These are phyloP conservation scores for Clamator glandarius DNA, from an alignment of 2,797 vertebrate species.

Conservation along the genomic window DNA sequence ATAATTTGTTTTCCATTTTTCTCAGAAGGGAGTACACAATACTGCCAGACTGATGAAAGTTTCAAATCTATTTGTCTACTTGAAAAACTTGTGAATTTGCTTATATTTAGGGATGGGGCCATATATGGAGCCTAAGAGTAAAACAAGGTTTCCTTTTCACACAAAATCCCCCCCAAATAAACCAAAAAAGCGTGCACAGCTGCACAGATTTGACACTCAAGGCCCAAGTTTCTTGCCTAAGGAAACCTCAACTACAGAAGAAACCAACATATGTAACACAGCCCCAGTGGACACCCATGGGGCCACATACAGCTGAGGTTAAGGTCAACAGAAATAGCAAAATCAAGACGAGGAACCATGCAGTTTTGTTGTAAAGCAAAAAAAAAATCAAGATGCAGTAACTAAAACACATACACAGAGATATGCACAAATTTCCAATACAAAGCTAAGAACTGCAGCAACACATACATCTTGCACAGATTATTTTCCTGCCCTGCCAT, in stretches of 20 bases:
- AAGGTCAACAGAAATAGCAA: neutral
- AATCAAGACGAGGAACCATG: rapidly evolving
- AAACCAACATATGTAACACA: neutral
- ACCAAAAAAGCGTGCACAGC: neutral
- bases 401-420: neutral
- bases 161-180: neutral
- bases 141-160: neutral
- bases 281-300: neutral
- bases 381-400: neutral
- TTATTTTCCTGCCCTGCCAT: neutral
- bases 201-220: neutral
- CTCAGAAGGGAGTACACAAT: neutral
- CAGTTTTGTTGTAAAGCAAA: neutral
- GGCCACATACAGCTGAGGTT: neutral
- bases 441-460: neutral
- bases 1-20: neutral
- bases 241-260: neutral
- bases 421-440: neutral
- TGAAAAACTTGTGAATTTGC: neutral
- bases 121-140: neutral
- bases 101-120: neutral
- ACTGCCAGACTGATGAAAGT: neutral
- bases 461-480: neutral
- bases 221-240: neutral
- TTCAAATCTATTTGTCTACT: neutral